Evolutionary conservation across 2,113 vertebrate genomes (phyloP).

Genomic region (Sardina pilchardus): DNA sequence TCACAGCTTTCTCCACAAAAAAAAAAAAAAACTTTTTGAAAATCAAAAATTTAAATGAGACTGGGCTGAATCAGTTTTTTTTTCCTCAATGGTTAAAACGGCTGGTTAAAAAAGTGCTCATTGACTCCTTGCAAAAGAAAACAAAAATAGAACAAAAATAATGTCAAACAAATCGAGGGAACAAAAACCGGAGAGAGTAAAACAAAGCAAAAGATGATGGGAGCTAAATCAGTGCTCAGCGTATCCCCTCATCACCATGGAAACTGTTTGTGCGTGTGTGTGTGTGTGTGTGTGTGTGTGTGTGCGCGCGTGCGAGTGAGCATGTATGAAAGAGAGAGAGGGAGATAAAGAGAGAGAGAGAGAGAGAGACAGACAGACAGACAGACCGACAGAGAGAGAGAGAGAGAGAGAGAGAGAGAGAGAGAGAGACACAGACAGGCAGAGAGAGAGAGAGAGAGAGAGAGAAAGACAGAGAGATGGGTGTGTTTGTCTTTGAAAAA

Average conservation of each 20-base stretch:
- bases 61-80: conserved; percentile 62
- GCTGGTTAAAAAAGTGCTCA: conserved; percentile 74
- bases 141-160: conserved; percentile 50
- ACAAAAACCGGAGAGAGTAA: conserved; percentile 47
- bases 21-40: conserved; percentile 56
- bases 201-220: neutral
- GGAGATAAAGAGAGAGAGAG: neutral
- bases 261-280: neutral
- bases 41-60: conserved; percentile 44
- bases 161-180: conserved; percentile 43
- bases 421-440: neutral
- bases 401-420: neutral
- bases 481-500: conserved; percentile 12
- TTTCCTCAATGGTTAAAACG: conserved; percentile 61
- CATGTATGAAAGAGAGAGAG: neutral
- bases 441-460: neutral
- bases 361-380: neutral
- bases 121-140: conserved; percentile 61
- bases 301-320: neutral
- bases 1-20: conserved; percentile 76
- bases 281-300: neutral
- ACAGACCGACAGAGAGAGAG: neutral
- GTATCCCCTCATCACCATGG: neutral
- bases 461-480: neutral
- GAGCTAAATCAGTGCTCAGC: neutral